Conservation (phyloP, 2,113 vertebrate species). For the Pipa parva region DNA sequence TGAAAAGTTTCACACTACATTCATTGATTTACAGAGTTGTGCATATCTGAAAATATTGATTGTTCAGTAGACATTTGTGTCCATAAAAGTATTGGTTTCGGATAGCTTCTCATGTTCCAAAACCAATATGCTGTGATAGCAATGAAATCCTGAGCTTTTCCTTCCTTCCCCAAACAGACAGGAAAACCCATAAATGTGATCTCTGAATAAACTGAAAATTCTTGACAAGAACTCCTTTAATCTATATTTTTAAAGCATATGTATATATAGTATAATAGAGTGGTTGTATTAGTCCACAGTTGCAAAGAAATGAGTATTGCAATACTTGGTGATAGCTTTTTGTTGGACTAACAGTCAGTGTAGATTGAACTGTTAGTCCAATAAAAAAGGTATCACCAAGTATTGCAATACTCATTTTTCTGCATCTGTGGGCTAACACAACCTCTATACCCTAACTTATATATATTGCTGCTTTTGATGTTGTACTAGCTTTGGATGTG, state of each 20-base stretch:
- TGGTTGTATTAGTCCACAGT: no score
- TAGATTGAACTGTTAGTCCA: no score
- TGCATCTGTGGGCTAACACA: no score
- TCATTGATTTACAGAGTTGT: not conserved
- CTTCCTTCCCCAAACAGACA: not conserved
- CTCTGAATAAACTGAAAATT: not conserved
- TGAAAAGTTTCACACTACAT: not conserved
- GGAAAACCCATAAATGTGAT: constrained; percentile 9
- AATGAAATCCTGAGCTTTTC: not conserved
- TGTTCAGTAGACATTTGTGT: not conserved
- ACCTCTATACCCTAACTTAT: no score
- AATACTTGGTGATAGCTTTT: no score
- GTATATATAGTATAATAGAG: no score
- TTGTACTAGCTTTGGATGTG: no score
- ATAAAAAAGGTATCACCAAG: no score
- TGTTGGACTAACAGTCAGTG: no score
- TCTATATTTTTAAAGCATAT: constrained; percentile 8
- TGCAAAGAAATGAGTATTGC: no score
- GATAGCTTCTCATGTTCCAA: not conserved
- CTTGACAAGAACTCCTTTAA: constrained; percentile 19
- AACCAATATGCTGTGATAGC: not conserved
- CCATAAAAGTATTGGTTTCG: not conserved
- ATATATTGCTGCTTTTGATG: no score
- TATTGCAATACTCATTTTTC: no score
- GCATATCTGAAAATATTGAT: not conserved